A percentile compares a stretch with the other conserved stretches of the same genome.
Conservation (phyloP, 2,888 invertebrate genomes). For the Ennomos erosarius region DNA sequence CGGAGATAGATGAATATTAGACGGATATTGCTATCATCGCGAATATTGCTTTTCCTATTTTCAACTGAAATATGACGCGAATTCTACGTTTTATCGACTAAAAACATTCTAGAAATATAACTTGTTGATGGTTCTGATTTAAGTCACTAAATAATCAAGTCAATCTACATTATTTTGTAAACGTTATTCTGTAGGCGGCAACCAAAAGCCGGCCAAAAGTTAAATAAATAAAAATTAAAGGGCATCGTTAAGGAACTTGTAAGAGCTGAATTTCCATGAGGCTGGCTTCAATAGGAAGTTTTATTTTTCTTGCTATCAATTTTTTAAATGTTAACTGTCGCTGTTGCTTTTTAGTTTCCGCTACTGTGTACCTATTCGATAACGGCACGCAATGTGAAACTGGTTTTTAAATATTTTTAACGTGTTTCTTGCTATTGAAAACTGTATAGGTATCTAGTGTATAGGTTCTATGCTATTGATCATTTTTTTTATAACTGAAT, state of each 20-base stretch:
- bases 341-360: constrained; percentile 8
- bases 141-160: constrained; percentile 14
- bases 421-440: too few relatives aligned
- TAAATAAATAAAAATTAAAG: constrained; percentile 23
- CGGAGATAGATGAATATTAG: constrained; percentile 12
- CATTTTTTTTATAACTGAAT: too few relatives aligned
- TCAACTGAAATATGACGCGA: neutral
- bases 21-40: constrained; percentile 12
- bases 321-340: constrained; percentile 21
- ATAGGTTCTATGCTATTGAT: too few relatives aligned
- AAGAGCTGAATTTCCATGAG: constrained; percentile 12
- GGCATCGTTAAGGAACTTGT: constrained; percentile 25
- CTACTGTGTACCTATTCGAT: too few relatives aligned
- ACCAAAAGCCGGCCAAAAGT: constrained; percentile 16
- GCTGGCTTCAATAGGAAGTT: constrained; percentile 5
- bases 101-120: constrained; percentile 1
- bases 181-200: constrained; percentile 15
- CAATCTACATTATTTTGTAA: constrained; percentile 14
- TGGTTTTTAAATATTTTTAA: too few relatives aligned
- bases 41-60: constrained; percentile 10
- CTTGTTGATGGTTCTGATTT: constrained; percentile 2
- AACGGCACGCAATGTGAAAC: too few relatives aligned
- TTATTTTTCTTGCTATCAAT: constrained; percentile 11
- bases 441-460: too few relatives aligned
- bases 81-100: neutral